Evolutionary conservation across 2,113 vertebrate species (phyloP), one percentile per base, ranked within the genome.

Genomic region (Lipophrys pholis): DNA sequence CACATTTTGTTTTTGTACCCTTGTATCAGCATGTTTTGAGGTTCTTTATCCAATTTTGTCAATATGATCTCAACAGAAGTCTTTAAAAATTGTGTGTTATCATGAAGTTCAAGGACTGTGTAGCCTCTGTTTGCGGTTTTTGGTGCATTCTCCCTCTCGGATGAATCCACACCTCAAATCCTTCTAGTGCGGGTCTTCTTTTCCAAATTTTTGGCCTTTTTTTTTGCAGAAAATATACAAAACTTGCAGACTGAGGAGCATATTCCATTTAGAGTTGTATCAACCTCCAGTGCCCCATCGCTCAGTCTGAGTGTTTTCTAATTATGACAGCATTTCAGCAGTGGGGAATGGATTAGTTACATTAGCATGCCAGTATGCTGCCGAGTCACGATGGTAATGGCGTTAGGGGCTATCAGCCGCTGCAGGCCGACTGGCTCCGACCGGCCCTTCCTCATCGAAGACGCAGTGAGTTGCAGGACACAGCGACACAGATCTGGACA

Each of bases 331-430:
- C 59, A 45, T 69, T 81, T 76, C 17, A 5, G 65, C 45, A 11
- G 38, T 38, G 42, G 51, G 50, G 2, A 59, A 68, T 68, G 68
- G 70, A 81, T 83, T 71, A 49, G 76, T 64, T 51, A 65, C 76
- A 78, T 84, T 72, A 75, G 48, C 68, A 65, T 61, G 62, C 11
- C 57, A 64, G 76, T 73, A 21, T 16, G 67, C 48, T 14, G 52
- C 39, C 16, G 30, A 68, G 69, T 72, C 69, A 17, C 3, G 66
- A 69, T 83, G 76, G 48, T 72, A 72, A 80, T 87, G 15, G 69
- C 43, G 78, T 58, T 71, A 21, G 38, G 68, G 69, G 55, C 73
- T 53, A 66, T 82, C 76, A 72, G 57, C 50, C 68, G 60, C 76
- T 56, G 16, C 46, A 38, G 40, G 40, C 17, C 12, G 57, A 52